These are phyloP conservation scores for Candoia aspera DNA, from an alignment of 2,113 vertebrate genomes.

Conservation along the genomic window DNA sequence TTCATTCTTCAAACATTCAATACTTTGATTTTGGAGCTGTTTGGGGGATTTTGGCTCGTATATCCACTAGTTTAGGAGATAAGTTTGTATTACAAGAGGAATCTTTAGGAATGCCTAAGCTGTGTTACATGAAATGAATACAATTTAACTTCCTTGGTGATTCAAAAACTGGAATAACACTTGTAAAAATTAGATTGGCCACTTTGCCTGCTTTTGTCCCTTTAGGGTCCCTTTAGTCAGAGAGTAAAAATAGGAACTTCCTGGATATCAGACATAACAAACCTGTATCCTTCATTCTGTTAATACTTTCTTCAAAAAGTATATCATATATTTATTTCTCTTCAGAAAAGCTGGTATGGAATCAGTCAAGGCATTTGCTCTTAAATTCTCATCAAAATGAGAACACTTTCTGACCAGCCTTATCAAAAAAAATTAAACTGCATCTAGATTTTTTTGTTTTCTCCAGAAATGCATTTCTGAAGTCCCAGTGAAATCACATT, in stretches of 20 bases:
- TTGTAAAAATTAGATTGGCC: background rate
- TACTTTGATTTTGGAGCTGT: slow-evolving; percentile 74
- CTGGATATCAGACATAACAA: background rate
- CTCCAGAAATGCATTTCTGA: slow-evolving; percentile 36
- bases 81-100: slow-evolving; percentile 63
- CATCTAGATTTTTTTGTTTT: slow-evolving; percentile 19
- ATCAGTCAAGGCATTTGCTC: background rate
- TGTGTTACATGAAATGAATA: slow-evolving; percentile 27
- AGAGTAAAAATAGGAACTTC: slow-evolving; percentile 33
- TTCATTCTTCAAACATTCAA: slow-evolving; percentile 75
- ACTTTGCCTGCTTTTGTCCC: slow-evolving; percentile 47
- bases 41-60: slow-evolving; percentile 64
- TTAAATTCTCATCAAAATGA: slow-evolving; percentile 17
- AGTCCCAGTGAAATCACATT: slow-evolving; percentile 26
- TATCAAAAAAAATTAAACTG: slow-evolving; percentile 30
- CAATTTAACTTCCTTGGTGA: slow-evolving; percentile 22
- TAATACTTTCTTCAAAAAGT: slow-evolving; percentile 16
- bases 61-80: slow-evolving; percentile 48
- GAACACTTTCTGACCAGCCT: slow-evolving; percentile 39
- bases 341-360: slow-evolving; percentile 36
- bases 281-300: background rate
- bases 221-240: slow-evolving; percentile 45
- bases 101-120: slow-evolving; percentile 40
- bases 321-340: slow-evolving; percentile 44
- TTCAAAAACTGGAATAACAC: slow-evolving; percentile 49